Evolutionary conservation across 2,888 invertebrate species (phyloP).

Genomic region (Cantharis flavilabris): DNA sequence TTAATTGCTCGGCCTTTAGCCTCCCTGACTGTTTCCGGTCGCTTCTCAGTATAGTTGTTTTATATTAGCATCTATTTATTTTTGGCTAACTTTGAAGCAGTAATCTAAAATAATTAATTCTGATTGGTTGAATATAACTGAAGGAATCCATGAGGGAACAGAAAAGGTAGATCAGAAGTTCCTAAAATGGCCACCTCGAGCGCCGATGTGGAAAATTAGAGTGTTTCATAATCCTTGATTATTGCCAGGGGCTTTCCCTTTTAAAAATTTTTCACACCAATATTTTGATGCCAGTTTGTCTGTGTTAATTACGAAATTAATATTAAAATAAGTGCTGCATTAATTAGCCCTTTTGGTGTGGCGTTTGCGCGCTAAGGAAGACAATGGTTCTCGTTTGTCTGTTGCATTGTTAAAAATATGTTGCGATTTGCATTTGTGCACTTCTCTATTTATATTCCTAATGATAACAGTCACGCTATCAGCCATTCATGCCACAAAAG

Average conservation of each 20-base stretch:
- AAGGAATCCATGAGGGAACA: no score
- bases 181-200: no score
- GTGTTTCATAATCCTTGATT: no score
- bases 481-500: constrained; percentile 27
- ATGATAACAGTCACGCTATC: constrained; percentile 31
- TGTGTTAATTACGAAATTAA: neutral
- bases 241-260: neutral
- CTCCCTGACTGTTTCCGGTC: no score
- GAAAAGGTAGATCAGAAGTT: no score
- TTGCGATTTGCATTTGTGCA: constrained; percentile 27
- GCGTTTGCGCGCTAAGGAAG: neutral
- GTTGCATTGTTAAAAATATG: constrained; percentile 29
- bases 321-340: neutral
- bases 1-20: no score
- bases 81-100: no score
- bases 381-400: constrained; percentile 21
- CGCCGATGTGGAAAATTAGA: no score
- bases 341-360: neutral
- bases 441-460: constrained; percentile 29
- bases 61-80: no score
- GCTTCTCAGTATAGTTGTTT: no score
- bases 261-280: neutral
- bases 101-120: no score
- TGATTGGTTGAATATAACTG: no score
- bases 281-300: neutral